A percentile compares a stretch with the other conserved stretches of the same genome.
phyloP scores from a whole-genome alignment of 2,888 invertebrate species.

The Scaptodrosophila latifasciaeformis region DNA sequence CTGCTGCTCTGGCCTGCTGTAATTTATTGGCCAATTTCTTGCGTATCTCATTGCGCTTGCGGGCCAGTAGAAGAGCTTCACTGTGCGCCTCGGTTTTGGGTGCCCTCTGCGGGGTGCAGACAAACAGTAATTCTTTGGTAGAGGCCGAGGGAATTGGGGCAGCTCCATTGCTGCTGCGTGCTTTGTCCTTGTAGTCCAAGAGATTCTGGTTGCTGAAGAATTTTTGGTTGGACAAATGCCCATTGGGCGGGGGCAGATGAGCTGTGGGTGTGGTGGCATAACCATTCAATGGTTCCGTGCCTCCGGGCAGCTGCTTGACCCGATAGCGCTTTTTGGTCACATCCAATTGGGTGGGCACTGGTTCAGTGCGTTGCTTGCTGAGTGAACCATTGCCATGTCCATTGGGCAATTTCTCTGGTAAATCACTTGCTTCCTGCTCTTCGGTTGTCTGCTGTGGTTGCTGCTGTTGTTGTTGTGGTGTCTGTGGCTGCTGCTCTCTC shows the following conservation, averaged over 20 bases:
- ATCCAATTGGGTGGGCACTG: constrained; percentile 53
- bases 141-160: constrained; percentile 51
- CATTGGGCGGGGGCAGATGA: constrained; percentile 62
- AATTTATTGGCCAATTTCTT: constrained; percentile 57
- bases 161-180: constrained; percentile 19
- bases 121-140: constrained; percentile 72
- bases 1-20: constrained; percentile 39
- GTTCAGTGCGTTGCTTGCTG: constrained; percentile 33
- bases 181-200: constrained; percentile 66
- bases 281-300: constrained; percentile 63
- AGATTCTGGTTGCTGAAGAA: constrained; percentile 74
- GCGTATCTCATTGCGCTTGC: constrained; percentile 69
- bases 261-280: constrained; percentile 72
- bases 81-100: constrained; percentile 57
- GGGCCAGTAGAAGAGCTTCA: constrained; percentile 63
- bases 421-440: constrained; percentile 44
- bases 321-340: constrained; percentile 64
- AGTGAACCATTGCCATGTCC: constrained; percentile 20
- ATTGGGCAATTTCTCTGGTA: constrained; percentile 73
- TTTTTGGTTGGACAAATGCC: constrained; percentile 68
- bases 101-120: constrained; percentile 72
- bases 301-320: constrained; percentile 49
- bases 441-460: constrained; percentile 16
- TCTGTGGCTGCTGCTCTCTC: constrained; percentile 78
- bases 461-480: constrained; percentile 50